These are phyloP conservation scores for Phrixothrix hirtus DNA, from an alignment of 2,888 invertebrate species.

Conservation along the genomic window DNA sequence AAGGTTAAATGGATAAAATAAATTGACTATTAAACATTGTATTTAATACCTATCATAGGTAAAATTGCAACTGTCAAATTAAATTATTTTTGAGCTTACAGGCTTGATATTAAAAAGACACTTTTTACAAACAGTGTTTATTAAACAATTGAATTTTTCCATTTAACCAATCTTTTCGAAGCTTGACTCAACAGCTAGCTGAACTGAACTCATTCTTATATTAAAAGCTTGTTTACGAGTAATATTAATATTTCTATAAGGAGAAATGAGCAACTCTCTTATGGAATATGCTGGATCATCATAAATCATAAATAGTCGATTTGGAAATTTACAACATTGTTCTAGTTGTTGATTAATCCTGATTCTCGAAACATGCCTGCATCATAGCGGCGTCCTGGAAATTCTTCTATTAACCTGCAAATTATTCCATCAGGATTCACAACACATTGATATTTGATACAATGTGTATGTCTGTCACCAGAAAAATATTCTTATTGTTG, in stretches of 20 bases:
- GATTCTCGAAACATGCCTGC: conserved; percentile 34
- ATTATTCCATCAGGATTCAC: conserved; percentile 35
- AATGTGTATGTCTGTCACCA: conserved; percentile 32
- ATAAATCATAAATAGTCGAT: conserved; percentile 1
- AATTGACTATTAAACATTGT: no score
- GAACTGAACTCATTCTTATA: not conserved
- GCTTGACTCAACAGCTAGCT: not conserved
- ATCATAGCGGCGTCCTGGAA: conserved; percentile 33
- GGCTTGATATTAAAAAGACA: no score
- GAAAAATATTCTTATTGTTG: conserved; percentile 33
- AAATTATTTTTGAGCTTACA: no score
- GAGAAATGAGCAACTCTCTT: not conserved
- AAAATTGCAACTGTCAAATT: no score
- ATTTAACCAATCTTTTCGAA: not conserved
- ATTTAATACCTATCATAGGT: no score
- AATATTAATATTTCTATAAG: not conserved
- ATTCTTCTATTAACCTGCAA: conserved; percentile 27
- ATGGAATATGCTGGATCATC: not conserved
- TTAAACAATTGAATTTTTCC: no score
- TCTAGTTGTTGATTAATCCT: not conserved
- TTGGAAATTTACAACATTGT: not conserved
- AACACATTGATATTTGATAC: conserved; percentile 35
- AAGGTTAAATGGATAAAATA: no score
- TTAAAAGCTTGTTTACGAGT: not conserved
- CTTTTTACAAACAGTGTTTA: no score